phyloP scores from a whole-genome alignment of 2,888 invertebrate genomes.

The Drosophila helvetica region DNA sequence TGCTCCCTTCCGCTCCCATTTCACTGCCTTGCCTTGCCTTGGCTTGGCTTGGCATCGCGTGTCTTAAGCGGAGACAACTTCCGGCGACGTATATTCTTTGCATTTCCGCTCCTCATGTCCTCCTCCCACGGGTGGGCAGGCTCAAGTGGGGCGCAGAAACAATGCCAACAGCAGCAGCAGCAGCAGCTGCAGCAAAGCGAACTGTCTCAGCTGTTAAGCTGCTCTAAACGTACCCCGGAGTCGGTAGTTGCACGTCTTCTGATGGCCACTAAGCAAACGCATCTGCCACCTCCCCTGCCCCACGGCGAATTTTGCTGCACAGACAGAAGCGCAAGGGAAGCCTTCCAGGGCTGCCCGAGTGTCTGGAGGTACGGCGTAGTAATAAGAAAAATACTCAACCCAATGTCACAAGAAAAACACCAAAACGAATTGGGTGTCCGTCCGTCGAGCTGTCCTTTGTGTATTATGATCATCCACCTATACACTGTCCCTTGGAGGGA shows the following conservation, averaged over 20 bases:
- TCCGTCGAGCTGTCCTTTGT: no score
- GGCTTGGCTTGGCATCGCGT: not conserved
- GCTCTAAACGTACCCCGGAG: not conserved
- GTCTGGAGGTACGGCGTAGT: no score
- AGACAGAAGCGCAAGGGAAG: no score
- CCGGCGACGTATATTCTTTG: not conserved
- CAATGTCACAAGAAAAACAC: not conserved
- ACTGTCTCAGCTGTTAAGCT: not conserved
- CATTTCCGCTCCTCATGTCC: not conserved
- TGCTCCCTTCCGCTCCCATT: not conserved
- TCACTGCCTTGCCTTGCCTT: not conserved
- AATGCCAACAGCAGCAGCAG: not conserved
- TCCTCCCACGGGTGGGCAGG: not conserved
- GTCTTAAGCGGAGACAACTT: not conserved
- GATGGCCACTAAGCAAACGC: not conserved
- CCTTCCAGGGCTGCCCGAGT: no score
- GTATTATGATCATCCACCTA: not conserved
- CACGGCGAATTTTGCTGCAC: not conserved
- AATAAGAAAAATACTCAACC: not conserved
- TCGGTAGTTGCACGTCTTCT: not conserved
- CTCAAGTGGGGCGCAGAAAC: not conserved
- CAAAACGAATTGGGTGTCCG: not conserved
- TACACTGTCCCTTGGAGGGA: not conserved
- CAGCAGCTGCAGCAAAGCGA: not conserved
- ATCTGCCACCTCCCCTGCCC: not conserved